Conservation (phyloP, 2,113 vertebrate species). For the Anseranas semipalmata region DNA sequence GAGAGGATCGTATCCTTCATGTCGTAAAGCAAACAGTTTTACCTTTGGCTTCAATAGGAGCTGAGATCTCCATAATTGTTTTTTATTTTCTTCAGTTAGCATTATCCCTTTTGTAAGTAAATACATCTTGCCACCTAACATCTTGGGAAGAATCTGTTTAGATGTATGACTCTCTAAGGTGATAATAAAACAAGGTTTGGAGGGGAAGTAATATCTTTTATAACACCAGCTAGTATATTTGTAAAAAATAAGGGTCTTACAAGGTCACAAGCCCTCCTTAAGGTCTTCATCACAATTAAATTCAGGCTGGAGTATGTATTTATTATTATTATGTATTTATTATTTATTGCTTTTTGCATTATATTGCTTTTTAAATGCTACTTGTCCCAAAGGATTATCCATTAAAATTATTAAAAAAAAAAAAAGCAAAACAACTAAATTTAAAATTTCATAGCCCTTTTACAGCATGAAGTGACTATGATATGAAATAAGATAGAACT, state of each 20-base stretch:
- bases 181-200: neutral
- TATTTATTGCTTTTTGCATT: neutral
- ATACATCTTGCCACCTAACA: neutral
- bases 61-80: neutral
- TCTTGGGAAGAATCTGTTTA: neutral
- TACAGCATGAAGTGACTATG: neutral
- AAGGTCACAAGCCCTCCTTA: neutral
- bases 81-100: neutral
- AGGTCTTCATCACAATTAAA: neutral
- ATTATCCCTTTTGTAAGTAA: neutral
- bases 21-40: neutral
- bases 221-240: neutral
- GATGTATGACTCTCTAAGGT: neutral
- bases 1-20: neutral
- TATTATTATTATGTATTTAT: no score
- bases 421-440: neutral
- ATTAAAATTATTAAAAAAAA: neutral
- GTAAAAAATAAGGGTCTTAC: neutral
- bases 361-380: neutral
- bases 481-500: neutral
- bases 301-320: accelerated
- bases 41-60: neutral
- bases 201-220: neutral
- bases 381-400: neutral
- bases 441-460: neutral